phyloP scores from a whole-genome alignment of 1,140 invertebrate species.

The Nymphalis io region DNA sequence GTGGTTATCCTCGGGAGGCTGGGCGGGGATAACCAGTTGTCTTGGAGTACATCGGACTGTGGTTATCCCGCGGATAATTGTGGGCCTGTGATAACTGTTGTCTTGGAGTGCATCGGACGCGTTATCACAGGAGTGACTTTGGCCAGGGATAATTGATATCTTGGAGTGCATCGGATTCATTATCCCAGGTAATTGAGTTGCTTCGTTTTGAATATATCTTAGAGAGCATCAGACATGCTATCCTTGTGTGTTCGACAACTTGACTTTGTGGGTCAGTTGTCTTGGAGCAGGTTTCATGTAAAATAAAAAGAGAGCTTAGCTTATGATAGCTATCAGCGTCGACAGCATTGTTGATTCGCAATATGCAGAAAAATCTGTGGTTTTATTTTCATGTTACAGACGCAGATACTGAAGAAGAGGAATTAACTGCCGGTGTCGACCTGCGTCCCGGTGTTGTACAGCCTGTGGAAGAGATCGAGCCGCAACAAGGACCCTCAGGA shows the following conservation, averaged over 20 bases:
- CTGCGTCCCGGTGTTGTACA: neutral
- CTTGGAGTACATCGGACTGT: conserved; percentile 18
- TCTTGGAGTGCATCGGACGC: conserved; percentile 3
- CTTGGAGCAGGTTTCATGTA: too few species aligned
- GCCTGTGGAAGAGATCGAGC: conserved; percentile 1
- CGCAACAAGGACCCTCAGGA: neutral
- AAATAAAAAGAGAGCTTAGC: too few species aligned
- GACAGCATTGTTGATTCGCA: neutral
- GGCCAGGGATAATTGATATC: neutral
- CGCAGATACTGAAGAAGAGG: conserved; percentile 7
- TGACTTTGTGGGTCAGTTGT: too few species aligned
- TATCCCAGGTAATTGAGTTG: conserved; percentile 6
- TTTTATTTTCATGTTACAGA: conserved; percentile 8
- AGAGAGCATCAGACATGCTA: too few species aligned
- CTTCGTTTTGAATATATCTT: neutral
- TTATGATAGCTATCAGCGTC: neutral
- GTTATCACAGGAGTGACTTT: neutral
- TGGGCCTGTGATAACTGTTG: conserved; percentile 1
- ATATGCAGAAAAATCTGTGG: conserved; percentile 13
- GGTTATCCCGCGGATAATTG: neutral
- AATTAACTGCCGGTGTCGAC: neutral
- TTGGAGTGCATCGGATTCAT: neutral
- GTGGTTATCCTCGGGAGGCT: neutral
- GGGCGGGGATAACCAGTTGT: conserved; percentile 6
- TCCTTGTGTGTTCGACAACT: too few species aligned